Percentiles rank a stretch among this genome's conserved stretches.
These are phyloP conservation scores for Grallaria varia DNA, from an alignment of 2,113 vertebrate genomes.

Conservation along the genomic window DNA sequence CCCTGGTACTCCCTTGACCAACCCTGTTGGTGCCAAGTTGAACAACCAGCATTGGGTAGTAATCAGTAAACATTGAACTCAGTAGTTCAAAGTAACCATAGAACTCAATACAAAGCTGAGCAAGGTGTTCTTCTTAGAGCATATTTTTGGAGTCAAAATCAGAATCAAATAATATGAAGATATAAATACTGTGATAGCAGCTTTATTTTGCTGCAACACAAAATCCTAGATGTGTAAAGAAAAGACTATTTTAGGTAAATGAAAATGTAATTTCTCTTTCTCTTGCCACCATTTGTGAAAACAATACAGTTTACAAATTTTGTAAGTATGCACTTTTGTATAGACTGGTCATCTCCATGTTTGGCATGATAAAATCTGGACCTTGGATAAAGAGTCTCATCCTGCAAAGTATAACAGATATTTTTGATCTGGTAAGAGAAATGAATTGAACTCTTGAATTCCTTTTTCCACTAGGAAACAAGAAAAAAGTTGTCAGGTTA, in stretches of 20 bases:
- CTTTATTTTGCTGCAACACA: neutral
- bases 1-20: neutral
- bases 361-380: neutral
- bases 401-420: neutral
- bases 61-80: neutral
- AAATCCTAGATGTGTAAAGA: neutral
- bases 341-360: neutral
- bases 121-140: neutral
- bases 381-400: neutral
- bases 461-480: neutral
- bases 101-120: neutral
- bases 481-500: neutral
- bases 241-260: neutral
- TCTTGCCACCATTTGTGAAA: neutral
- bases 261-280: neutral
- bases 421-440: neutral
- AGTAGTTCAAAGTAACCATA: neutral
- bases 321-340: neutral
- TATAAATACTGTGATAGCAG: neutral
- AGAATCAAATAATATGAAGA: neutral
- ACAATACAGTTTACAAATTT: neutral
- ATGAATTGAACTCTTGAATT: neutral
- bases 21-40: neutral
- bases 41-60: neutral
- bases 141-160: neutral